Evolutionary conservation across 2,113 vertebrate genomes (phyloP), one percentile per base, ranked within the genome.

Genomic region (Aptenodytes forsteri): DNA sequence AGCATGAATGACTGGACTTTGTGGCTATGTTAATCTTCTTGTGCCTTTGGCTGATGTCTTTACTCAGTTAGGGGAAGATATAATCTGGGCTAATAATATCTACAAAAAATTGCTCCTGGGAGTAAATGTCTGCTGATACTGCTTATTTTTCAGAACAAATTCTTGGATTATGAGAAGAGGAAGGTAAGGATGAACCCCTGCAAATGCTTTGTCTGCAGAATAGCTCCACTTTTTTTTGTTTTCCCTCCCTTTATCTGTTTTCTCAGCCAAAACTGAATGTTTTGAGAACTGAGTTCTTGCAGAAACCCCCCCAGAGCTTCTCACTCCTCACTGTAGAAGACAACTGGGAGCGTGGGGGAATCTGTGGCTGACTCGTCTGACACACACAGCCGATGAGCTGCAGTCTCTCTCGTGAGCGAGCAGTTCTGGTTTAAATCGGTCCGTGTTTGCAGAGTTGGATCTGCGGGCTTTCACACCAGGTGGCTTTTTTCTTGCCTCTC

Each of bases 121-220:
- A 88, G 4, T 90, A 83, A 95, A 54, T 47, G 9, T 83, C 93
- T 94, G 94, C 54, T 94, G 9, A 75, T 73, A 49, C 91, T 80
- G 71, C 50, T 98, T 94, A 73, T 61, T 94, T 98, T 98, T 90
- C 98, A 99, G 99, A 99, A 96, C 84, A 99, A 98, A 89, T 99
- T 99, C 97, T 98, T 98, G 61, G 99, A 99, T 96, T 99, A 99
- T 4, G 99, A 99, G 97, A 99, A 98, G 98, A 99, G 98, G 94
- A 99, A 99, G 99, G 99, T 99, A 97, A 97, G 97, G 58, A 59
- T 5, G 6, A 36, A 8, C 5, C 2, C 25, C 34, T 70, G 40
- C 6, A 38, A 52, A 14, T 38, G 32, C 69, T 75, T 64, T 44
- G 17, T 58, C 49, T 89, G 69, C 42, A 55, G 21, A 38, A 22